Evolutionary conservation across 2,888 invertebrate genomes (phyloP).

Genomic region (Sialis lutaria): DNA sequence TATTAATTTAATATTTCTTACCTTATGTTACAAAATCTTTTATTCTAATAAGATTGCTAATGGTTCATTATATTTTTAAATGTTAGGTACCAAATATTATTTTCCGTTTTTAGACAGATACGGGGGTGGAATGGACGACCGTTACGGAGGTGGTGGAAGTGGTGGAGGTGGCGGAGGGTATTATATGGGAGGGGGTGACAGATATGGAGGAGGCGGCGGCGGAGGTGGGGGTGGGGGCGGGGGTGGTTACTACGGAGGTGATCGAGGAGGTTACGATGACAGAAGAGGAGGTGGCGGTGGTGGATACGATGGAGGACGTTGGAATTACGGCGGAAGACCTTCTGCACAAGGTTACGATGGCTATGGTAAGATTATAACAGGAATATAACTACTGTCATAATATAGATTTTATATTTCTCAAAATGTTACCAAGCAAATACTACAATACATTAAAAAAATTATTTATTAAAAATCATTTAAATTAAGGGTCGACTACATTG

Average conservation of each 20-base stretch:
- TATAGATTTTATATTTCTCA: constrained; percentile 1
- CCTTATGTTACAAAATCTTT: too few relatives aligned
- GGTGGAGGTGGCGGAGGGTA: constrained; percentile 24
- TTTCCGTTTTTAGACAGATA: constrained; percentile 11
- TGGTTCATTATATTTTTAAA: too few relatives aligned
- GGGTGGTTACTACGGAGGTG: constrained; percentile 16
- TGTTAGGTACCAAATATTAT: neutral
- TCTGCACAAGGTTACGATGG: neutral
- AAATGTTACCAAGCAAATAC: constrained; percentile 4
- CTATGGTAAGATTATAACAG: neutral
- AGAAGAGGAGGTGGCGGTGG: constrained; percentile 4
- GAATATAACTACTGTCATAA: neutral
- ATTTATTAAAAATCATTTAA: neutral
- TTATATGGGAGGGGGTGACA: constrained; percentile 24
- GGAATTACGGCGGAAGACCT: too few relatives aligned
- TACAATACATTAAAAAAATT: neutral
- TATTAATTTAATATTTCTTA: neutral
- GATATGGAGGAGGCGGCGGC: constrained; percentile 15
- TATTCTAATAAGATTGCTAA: too few relatives aligned
- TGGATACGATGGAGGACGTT: constrained; percentile 1
- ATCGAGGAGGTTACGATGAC: constrained; percentile 13
- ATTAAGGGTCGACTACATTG: too few relatives aligned
- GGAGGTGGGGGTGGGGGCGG: constrained; percentile 14
- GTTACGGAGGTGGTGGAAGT: constrained; percentile 15
- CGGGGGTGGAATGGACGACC: constrained; percentile 13